Evolutionary conservation across 2,113 vertebrate genomes (phyloP), one percentile per base, ranked within the genome.

Genomic region (Catharus bicknelli): DNA sequence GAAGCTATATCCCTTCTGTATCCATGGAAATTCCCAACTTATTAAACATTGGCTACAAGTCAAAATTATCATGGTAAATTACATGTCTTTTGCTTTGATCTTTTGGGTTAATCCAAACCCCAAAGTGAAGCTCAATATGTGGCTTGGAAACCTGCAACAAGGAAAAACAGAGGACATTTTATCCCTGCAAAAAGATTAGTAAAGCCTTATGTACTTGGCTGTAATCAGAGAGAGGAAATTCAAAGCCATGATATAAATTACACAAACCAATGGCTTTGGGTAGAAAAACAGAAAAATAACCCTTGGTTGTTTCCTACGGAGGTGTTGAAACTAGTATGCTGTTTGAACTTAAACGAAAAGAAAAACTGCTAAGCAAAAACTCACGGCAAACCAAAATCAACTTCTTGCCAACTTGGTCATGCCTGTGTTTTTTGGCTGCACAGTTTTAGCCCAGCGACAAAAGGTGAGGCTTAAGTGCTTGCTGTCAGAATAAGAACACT

Each of bases 21-120:
- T 54, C 58, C 0, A 0, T 26, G 38, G 61, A 90, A 92, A 93
- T 82, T 88, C 48, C 34, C 20, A 57, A 34, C 8, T 85, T 86
- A 38, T 2, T 72, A 82, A 84, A 45, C 18, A 9, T 6, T 64
- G 70, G 45, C 66, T 82, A 38, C 63, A 87, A 92, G 40, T 82
- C 58, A 70, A 70, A 88, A 78, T 13, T 10, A 55, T 51, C 0
- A 1, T 11, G 17, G 42, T 58, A 45, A 92, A 82, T 30, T 54
- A 30, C 32, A 68, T 36, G 89, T 27, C 29, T 93, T 92, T 76
- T 64, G 27, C 74, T 93, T 92, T 96, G 64, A 90, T 90, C 42
- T 86, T 93, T 79, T 82, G 51, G 50, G 62, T 80, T 64, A 88
- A 36, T 54, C 9, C 53, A 87, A 42, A 23, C 4, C n/a, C 10